Evolutionary conservation across 2,888 invertebrate genomes (phyloP).

Genomic region (Asteroscopus sphinx): DNA sequence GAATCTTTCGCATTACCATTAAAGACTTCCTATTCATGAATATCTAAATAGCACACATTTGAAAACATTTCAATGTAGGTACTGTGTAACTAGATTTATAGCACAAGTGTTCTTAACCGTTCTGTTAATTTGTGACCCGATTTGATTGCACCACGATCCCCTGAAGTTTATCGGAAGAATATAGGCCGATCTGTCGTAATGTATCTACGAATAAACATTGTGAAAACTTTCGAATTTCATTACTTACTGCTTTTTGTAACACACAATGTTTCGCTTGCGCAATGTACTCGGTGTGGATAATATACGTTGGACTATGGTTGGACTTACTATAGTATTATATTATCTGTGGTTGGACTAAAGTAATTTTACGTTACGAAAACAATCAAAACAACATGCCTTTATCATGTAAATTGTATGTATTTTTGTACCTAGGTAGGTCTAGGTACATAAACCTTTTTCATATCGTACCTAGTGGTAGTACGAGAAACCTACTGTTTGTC

Average conservation of each 20-base stretch:
- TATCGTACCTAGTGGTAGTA: no score
- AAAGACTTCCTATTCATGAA: conserved; percentile 10
- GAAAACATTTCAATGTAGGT: conserved; percentile 36
- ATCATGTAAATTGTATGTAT: no score
- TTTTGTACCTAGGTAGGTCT: no score
- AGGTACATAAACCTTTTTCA: no score
- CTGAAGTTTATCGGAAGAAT: conserved; percentile 66
- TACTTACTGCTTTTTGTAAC: conserved; percentile 47
- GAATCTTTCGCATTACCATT: conserved; percentile 9
- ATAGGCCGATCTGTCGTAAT: conserved; percentile 69
- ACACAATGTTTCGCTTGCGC: conserved; percentile 40
- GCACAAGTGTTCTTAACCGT: conserved; percentile 55
- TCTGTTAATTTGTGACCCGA: conserved; percentile 71
- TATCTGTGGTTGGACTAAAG: conserved; percentile 4
- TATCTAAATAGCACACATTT: conserved; percentile 32
- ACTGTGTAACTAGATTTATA: conserved; percentile 60
- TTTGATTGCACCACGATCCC: conserved; percentile 64
- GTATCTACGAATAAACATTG: conserved; percentile 56
- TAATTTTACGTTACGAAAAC: conserved; percentile 26
- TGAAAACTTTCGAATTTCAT: conserved; percentile 51
- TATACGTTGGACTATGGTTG: conserved; percentile 6
- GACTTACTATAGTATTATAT: no score
- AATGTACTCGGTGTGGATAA: conserved; percentile 20
- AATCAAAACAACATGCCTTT: no score
- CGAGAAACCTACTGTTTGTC: no score